phyloP scores from a whole-genome alignment of 2,888 invertebrate species.

The Lamellibrachia columna region DNA sequence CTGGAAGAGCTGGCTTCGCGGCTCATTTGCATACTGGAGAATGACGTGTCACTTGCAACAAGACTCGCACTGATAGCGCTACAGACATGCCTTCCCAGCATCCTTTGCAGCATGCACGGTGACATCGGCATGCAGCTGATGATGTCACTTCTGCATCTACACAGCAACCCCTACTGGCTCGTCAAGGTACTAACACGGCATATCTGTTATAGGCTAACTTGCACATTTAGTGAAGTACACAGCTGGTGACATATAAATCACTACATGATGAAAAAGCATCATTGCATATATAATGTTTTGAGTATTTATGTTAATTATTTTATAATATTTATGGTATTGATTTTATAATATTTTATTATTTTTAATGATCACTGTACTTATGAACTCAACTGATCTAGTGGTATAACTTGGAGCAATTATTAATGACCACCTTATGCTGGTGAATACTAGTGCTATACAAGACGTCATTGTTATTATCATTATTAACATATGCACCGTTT shows the following conservation, averaged over 20 bases:
- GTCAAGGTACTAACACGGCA: conserved; percentile 73
- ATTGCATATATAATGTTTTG: background rate
- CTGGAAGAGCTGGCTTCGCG: conserved; percentile 55
- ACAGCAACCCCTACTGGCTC: conserved; percentile 84
- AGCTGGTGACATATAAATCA: background rate
- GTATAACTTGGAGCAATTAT: too few species aligned
- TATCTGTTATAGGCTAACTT: background rate
- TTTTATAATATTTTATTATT: too few species aligned
- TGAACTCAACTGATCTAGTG: too few species aligned
- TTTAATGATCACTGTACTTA: too few species aligned
- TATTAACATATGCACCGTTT: too few species aligned
- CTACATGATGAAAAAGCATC: background rate
- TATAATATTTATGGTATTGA: too few species aligned
- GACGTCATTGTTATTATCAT: too few species aligned
- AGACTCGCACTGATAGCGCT: conserved; percentile 77
- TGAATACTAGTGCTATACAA: too few species aligned
- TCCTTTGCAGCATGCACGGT: conserved; percentile 75
- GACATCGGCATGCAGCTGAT: conserved; percentile 71
- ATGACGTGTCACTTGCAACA: conserved; percentile 78
- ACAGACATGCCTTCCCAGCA: conserved; percentile 70
- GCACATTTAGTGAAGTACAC: too few species aligned
- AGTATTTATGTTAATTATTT: too few species aligned
- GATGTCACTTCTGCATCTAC: conserved; percentile 73
- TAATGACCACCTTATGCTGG: too few species aligned
- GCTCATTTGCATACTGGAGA: conserved; percentile 58